Conservation (phyloP, 23 tunicate genomes). For the Ciona savignyi region DNA sequence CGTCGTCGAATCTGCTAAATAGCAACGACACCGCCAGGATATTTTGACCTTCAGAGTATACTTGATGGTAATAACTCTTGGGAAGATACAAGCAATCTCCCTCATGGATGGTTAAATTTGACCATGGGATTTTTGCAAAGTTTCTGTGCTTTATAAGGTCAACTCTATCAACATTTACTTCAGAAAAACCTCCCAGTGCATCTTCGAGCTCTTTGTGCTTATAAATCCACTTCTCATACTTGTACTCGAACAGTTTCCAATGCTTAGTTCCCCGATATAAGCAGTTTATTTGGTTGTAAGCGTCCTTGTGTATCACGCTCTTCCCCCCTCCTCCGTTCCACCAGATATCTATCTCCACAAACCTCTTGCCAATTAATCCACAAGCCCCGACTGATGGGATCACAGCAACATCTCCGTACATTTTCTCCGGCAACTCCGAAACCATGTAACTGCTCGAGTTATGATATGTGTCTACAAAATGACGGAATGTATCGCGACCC, state of each 20-base stretch:
- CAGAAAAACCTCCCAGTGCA: constrained; percentile 72
- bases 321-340: constrained; percentile 72
- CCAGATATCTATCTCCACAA: constrained; percentile 45
- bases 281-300: no score
- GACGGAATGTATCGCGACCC: constrained; percentile 63
- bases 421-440: no score
- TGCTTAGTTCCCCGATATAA: constrained; percentile 46
- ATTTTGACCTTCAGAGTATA: constrained; percentile 7
- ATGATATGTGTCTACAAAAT: constrained; percentile 50
- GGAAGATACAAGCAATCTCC: constrained; percentile 48
- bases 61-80: constrained; percentile 48
- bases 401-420: no score
- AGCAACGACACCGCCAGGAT: constrained; percentile 39
- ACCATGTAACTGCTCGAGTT: no score
- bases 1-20: constrained; percentile 22
- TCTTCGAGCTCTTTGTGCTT: constrained; percentile 45
- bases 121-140: constrained; percentile 26
- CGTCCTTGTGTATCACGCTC: constrained; percentile 61
- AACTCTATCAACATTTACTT: constrained; percentile 7
- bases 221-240: constrained; percentile 63
- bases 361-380: constrained; percentile 56
- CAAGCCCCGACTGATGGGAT: constrained; percentile 75
- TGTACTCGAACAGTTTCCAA: constrained; percentile 75
- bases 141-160: constrained; percentile 13
- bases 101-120: constrained; percentile 28